Base-by-base conservation (phyloP, 2,113 vertebrate species). In the Hipposideros armiger region DNA sequence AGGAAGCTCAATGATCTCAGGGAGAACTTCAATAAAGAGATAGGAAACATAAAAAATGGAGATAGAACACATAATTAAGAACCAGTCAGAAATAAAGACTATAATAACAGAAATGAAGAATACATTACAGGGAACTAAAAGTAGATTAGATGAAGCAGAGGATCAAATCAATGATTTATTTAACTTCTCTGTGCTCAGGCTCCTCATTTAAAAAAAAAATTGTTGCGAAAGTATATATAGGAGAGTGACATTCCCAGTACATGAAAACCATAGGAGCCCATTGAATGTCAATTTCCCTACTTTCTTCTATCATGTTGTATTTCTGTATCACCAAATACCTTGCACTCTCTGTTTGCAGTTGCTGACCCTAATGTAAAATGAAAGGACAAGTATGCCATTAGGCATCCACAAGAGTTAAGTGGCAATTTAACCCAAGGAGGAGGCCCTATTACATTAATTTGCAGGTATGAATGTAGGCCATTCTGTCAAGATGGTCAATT, bases 401-500 rank as follows among this genome's bases (percentile, higher is more conserved):
- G 26, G 47, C 60, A 87, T 56, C 76, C 54, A 81, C 20, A 88
- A 95, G 92, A 95, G 73, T 91, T 64, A 73, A 93, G 66, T 22
- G 66, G 62, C 42, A 67, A 96, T 96, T 94, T 93, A 96, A 91
- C 64, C 82, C 91, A 86, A 91, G 45, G 24, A 90, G 22, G n/a
- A 94, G 67, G 45, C 13, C 58, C 28, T 78, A 88, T 93, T 96
- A 93, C 72, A 94, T 96, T 94, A 88, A 96, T 96, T 91, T 96
- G 8, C n/a, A 96, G 81, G 85, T 96, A 64, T 28, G 69, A 91
- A 88, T 87, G 74, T 85, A 95, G 89, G 50, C 36, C 97, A 82
- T 90, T 97, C 91, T 94, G 58, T 91, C 4, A 19, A 82, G 36
- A 81, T 89, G 77, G 66, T 77, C 62, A 85, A 85, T 96, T 97